These are phyloP conservation scores for Pachliopta kotzebuea DNA, from an alignment of 2,888 invertebrate species.

Conservation along the genomic window DNA sequence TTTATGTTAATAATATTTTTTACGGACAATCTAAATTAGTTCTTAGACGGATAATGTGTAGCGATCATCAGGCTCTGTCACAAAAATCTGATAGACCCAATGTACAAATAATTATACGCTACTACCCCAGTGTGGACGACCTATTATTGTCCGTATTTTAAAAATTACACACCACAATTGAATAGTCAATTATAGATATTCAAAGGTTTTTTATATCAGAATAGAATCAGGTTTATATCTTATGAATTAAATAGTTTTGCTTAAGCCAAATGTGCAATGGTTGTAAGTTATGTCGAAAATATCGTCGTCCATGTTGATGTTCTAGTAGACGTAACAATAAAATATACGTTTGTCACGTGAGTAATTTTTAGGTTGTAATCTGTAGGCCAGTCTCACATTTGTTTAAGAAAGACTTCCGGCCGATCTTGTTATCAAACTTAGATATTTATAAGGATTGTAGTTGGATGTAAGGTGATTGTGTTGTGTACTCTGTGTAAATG, in stretches of 20 bases:
- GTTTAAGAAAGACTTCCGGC: constrained; percentile 30
- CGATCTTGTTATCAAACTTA: constrained; percentile 14
- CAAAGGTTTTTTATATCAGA: constrained; percentile 54
- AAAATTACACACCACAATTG: neutral
- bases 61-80: too few relatives aligned
- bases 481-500: constrained; percentile 11
- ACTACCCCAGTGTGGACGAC: neutral
- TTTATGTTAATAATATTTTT: too few relatives aligned
- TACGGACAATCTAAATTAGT: too few relatives aligned
- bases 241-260: constrained; percentile 49
- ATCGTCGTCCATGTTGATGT: constrained; percentile 50
- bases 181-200: constrained; percentile 70
- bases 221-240: constrained; percentile 39
- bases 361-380: constrained; percentile 8
- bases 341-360: neutral
- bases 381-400: constrained; percentile 32
- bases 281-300: constrained; percentile 38
- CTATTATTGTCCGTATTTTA: neutral
- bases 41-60: too few relatives aligned
- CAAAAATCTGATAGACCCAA: too few relatives aligned
- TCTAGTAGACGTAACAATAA: constrained; percentile 23
- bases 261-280: constrained; percentile 59
- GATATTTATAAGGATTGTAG: constrained; percentile 2
- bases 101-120: neutral
- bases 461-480: constrained; percentile 13